Evolutionary conservation across 2,797 vertebrate genomes (phyloP), one percentile per base, ranked within the genome.

Genomic region (Danio jaintianensis): DNA sequence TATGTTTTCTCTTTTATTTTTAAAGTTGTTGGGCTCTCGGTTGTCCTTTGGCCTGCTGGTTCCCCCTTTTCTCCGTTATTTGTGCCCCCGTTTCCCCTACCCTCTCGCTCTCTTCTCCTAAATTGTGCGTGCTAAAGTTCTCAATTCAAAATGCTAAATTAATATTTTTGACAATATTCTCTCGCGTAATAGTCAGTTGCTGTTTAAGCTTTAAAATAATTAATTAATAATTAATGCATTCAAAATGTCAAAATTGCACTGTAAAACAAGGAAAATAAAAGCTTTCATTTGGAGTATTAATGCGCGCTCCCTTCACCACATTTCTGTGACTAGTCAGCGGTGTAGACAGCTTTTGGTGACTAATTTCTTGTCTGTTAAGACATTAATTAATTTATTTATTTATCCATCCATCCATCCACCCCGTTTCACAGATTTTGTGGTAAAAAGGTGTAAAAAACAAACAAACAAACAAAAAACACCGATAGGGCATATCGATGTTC

Each of bases 31-130:
- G 5, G 43, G 40, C 61, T 72, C 47, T 58, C 58, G 58, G 42
- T 53, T 71, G 70, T 77, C 50, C 50, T 42, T 80, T 76, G 73
- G 55, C 59, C 82, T 75, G 36, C 13, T 56, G 64, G 63, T 43
- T 59, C 38, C 43, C 63, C 72, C 52, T 38, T 6, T 40, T 75
- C n/a, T 75, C 45, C 16, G 29, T 53, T 20, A 70, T 70, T 69
- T 69, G 0, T 38, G 6, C 9, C 16, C 2, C 1, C 38, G 1
- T 61, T 71, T 61, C 43, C 40, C 9, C 42, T 64, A 5, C 16
- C 67, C 53, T 45, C 12, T 64, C 11, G 8, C 7, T 18, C n/a
- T 47, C 45, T 9, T 6, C 36, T 20, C 18, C 47, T 36, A 38
- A 7, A 38, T 62, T 42, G 2, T 13, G 45, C 45, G 45, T 62